These are phyloP conservation scores for Vesta saturnalis DNA, from an alignment of 2,888 invertebrate genomes.

Conservation along the genomic window DNA sequence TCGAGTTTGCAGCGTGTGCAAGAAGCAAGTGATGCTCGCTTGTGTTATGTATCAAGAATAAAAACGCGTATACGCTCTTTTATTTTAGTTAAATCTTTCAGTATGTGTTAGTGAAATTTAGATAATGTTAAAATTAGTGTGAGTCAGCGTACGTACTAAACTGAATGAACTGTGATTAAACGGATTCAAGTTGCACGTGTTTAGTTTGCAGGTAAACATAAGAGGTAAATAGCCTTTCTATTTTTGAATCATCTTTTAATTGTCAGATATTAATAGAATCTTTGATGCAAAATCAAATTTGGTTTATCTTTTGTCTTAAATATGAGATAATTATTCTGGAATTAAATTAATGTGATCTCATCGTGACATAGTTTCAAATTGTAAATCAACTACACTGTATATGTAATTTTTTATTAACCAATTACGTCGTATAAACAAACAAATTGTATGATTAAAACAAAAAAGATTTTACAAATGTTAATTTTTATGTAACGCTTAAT, in stretches of 20 bases:
- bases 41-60: not conserved
- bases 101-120: conserved; percentile 23
- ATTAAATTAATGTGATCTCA: too few relatives aligned
- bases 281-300: not conserved
- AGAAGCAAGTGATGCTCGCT: conserved; percentile 16
- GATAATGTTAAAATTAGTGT: conserved; percentile 13
- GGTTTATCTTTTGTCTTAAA: too few relatives aligned
- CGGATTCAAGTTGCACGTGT: conserved; percentile 39
- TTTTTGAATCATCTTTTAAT: not conserved
- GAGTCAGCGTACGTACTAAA: not conserved
- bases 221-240: conserved; percentile 36
- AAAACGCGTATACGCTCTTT: not conserved
- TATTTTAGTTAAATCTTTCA: not conserved
- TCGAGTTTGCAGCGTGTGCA: conserved; percentile 18
- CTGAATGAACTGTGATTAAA: conserved; percentile 9
- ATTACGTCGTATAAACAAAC: too few relatives aligned
- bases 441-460: too few relatives aligned
- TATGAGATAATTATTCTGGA: too few relatives aligned
- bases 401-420: too few relatives aligned
- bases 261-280: not conserved
- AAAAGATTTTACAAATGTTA: too few relatives aligned
- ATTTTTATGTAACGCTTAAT: too few relatives aligned
- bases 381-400: too few relatives aligned
- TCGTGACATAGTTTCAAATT: too few relatives aligned
- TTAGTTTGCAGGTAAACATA: conserved; percentile 43